phyloP scores from a whole-genome alignment of 2,888 invertebrate species.

The Halictus ligatus region DNA sequence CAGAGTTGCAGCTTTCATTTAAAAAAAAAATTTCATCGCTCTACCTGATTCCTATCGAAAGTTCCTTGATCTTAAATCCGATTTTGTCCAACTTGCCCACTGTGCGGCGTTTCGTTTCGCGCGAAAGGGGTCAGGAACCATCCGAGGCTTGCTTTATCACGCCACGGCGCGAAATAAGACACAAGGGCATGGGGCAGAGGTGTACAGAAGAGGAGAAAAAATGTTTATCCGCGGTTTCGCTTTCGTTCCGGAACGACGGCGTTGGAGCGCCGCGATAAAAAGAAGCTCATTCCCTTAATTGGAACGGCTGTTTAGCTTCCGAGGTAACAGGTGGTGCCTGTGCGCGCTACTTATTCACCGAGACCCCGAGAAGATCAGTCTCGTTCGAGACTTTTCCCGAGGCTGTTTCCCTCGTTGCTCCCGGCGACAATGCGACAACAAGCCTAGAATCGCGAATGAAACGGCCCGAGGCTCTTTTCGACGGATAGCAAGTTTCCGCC shows the following conservation, averaged over 20 bases:
- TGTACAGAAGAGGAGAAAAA: constrained; percentile 22
- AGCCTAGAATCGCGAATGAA: not conserved
- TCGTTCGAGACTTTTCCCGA: constrained; percentile 13
- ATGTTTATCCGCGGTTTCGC: constrained; percentile 69
- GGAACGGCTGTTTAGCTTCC: constrained; percentile 67
- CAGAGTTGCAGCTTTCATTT: too few relatives aligned
- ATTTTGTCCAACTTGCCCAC: too few relatives aligned
- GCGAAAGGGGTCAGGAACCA: constrained; percentile 50
- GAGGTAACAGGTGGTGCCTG: constrained; percentile 72
- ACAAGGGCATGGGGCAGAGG: constrained; percentile 12
- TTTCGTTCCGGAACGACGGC: constrained; percentile 55
- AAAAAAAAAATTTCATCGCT: too few relatives aligned
- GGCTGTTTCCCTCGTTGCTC: not conserved
- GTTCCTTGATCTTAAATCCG: too few relatives aligned
- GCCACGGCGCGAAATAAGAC: constrained; percentile 50
- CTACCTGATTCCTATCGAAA: too few relatives aligned
- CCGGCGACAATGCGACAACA: not conserved
- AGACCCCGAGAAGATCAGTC: constrained; percentile 43
- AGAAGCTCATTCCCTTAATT: constrained; percentile 71
- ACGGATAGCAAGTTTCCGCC: not conserved
- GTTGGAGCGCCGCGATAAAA: constrained; percentile 56
- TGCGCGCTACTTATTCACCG: constrained; percentile 57
- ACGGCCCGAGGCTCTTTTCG: not conserved
- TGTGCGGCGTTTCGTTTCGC: constrained; percentile 4
- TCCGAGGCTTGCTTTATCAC: constrained; percentile 51